Conservation (phyloP, 2,797 vertebrate species). For the Tokudaia muenninki region DNA sequence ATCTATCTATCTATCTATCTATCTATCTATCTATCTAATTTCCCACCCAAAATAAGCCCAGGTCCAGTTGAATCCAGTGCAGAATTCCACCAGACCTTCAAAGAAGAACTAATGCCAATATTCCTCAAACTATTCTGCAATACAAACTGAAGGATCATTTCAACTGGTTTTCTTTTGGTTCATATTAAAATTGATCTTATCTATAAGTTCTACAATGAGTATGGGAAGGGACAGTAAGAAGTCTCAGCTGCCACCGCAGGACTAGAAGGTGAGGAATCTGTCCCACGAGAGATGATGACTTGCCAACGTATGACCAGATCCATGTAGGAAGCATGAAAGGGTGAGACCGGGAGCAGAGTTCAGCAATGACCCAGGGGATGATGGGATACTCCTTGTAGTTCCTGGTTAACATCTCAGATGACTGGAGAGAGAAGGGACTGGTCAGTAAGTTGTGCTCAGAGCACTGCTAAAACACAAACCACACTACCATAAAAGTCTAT, state of each 20-base stretch:
- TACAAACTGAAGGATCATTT: background rate
- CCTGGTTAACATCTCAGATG: background rate
- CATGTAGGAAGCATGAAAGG: background rate
- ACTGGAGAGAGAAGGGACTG: background rate
- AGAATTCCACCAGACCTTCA: background rate
- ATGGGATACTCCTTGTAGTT: background rate
- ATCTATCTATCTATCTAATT: too few relatives aligned
- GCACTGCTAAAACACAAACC: background rate
- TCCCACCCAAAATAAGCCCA: background rate
- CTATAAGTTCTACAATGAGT: conserved; percentile 30
- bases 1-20: too few relatives aligned
- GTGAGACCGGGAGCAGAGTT: background rate
- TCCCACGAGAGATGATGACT: background rate
- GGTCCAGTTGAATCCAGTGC: background rate
- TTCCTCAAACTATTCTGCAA: background rate
- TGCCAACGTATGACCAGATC: background rate
- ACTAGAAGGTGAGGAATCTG: background rate
- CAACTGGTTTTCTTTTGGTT: background rate
- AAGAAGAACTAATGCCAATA: background rate
- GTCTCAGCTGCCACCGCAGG: background rate
- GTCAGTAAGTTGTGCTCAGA: background rate
- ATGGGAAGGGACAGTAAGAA: background rate
- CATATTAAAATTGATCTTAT: background rate
- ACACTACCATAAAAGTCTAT: background rate
- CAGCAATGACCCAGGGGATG: background rate